Percentiles rank a stretch among this genome's conserved stretches.
Evolutionary conservation across 2,888 invertebrate genomes (phyloP).

Genomic region (Thymelicus lineola): DNA sequence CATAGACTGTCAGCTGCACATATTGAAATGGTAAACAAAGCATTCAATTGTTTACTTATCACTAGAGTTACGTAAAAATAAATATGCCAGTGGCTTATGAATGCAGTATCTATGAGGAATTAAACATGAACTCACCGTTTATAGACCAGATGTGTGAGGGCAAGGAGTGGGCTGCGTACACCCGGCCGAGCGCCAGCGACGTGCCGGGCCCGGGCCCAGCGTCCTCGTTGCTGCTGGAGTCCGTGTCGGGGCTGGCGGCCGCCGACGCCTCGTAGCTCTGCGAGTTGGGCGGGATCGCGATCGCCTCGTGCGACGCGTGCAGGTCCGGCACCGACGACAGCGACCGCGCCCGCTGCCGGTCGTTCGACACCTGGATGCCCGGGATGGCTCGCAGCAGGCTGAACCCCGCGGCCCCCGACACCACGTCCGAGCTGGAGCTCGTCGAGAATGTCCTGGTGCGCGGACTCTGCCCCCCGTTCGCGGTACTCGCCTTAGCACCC

Average conservation of each 20-base stretch:
- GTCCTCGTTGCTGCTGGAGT: conserved; percentile 89
- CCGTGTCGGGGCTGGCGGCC: conserved; percentile 88
- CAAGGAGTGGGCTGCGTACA: conserved; percentile 94
- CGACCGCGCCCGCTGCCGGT: conserved; percentile 93
- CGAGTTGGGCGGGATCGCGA: conserved; percentile 87
- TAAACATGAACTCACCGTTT: conserved; percentile 88
- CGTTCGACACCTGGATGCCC: conserved; percentile 90
- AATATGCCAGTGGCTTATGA: background rate
- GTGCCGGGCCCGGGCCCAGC: conserved; percentile 73
- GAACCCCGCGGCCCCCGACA: conserved; percentile 86
- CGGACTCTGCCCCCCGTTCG: conserved; percentile 90
- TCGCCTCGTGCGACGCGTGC: conserved; percentile 85
- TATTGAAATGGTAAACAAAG: conserved; percentile 11
- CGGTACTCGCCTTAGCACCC: conserved; percentile 95
- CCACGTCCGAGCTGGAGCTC: conserved; percentile 88
- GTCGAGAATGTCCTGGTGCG: conserved; percentile 91
- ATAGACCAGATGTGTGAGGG: conserved; percentile 97
- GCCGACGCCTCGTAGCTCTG: conserved; percentile 87
- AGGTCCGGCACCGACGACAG: conserved; percentile 93
- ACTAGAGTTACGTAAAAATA: background rate
- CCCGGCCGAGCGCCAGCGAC: conserved; percentile 88
- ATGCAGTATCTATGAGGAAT: background rate
- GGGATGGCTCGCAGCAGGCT: conserved; percentile 89
- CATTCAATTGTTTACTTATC: conserved; percentile 12
- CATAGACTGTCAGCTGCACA: background rate